Conservation (phyloP, 1,140 invertebrate species). For the Pseudomyrmex pallidus region DNA sequence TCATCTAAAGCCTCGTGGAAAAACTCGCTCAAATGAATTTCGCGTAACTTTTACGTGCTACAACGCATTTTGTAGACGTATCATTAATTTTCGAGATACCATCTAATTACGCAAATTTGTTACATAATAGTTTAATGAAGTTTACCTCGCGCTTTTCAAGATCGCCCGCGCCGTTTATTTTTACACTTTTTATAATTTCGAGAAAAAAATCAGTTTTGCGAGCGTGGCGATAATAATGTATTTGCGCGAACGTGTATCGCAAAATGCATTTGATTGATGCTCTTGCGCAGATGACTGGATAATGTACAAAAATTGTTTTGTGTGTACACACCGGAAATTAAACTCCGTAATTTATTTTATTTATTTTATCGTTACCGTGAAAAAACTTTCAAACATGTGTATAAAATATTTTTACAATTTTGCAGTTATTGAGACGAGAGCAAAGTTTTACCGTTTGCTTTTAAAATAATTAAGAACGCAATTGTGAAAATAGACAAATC, state of each 20-base stretch:
- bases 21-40: not conserved
- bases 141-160: not conserved
- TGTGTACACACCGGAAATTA: not conserved
- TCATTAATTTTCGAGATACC: conserved; percentile 19
- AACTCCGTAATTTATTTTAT: not conserved
- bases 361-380: not conserved
- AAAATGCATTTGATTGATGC: not conserved
- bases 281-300: not conserved
- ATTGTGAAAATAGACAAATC: too few relatives aligned
- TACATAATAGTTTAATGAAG: conserved; percentile 33
- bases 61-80: not conserved
- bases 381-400: not conserved
- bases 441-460: too few relatives aligned
- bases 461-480: too few relatives aligned
- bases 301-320: not conserved
- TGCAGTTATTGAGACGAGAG: too few relatives aligned
- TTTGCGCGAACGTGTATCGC: not conserved
- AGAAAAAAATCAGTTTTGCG: not conserved
- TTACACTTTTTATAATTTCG: not conserved
- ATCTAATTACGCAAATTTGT: not conserved
- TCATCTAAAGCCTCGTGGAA: not conserved
- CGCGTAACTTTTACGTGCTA: not conserved
- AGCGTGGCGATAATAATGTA: not conserved
- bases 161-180: not conserved
- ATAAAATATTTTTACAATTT: too few relatives aligned